Evolutionary conservation across 2,888 invertebrate species (phyloP).

Genomic region (Sericinus montela): DNA sequence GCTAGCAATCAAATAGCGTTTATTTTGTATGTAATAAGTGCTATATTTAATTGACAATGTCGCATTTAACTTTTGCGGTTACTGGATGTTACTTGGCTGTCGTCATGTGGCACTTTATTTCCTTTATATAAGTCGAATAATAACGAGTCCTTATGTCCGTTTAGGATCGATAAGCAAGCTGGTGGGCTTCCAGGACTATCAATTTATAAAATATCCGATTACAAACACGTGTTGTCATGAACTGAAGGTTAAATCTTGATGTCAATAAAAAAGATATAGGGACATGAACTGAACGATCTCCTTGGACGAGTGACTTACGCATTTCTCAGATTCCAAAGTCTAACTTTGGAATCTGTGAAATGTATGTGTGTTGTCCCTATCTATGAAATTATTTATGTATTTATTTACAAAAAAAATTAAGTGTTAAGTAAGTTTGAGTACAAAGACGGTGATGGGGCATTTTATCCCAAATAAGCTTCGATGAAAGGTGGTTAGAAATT

Average conservation of each 20-base stretch:
- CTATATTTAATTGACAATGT: not conserved
- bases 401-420: no score
- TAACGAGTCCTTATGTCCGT: slow-evolving; percentile 23
- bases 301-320: no score
- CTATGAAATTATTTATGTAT: no score
- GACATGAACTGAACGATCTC: no score
- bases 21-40: not conserved
- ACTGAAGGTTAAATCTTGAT: not conserved
- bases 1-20: not conserved
- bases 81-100: slow-evolving; percentile 21
- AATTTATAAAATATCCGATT: not conserved
- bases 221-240: not conserved
- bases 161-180: slow-evolving; percentile 17
- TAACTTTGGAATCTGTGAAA: no score
- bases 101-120: slow-evolving; percentile 29
- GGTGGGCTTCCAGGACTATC: slow-evolving; percentile 2
- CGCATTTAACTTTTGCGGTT: slow-evolving; percentile 8
- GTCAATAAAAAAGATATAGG: no score
- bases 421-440: no score
- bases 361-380: no score
- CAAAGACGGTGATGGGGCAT: no score
- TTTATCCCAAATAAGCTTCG: no score
- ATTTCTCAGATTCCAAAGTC: no score
- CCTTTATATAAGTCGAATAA: slow-evolving; percentile 29
- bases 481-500: no score